Base-by-base conservation (phyloP, 2,888 invertebrate species). In the Chalcosyrphus nemorum region DNA sequence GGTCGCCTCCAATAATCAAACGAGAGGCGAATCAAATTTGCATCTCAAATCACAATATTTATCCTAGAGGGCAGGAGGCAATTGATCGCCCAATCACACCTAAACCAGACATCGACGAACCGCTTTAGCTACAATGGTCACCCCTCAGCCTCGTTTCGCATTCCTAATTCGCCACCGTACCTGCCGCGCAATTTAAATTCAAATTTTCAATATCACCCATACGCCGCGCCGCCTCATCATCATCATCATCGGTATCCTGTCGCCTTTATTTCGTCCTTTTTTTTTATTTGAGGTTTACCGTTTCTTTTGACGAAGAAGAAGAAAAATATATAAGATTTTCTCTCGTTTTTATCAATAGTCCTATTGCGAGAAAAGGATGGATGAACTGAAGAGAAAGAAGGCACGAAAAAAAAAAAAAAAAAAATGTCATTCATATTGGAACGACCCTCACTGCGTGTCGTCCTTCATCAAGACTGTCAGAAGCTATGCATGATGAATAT, bases 401-500 rank as follows among this genome's bases (percentile, higher is more conserved):
- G 38, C 17, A 19, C 17, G 15, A 19, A 45, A 19, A 45, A 45
- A 17, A 15, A n/a, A 32, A 11, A 7, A 27, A 17, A 56, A 57
- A 50, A 57, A 71, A 35, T 47, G 57, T 32, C 74, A 74, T 54
- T 38, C 52, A 57, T 19, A 35, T 32, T 27, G 35, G 13, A 13
- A 50, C 75, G 15, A 19, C 50, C 47, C 50, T n/a, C 21, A 11
- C 17, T 47, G 56, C 43, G 41, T 77, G 63, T 65, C 47, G 71
- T 71, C 78, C 78, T 78, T 78, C 71, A 65, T 71, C 71, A 71
- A 35, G 57, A 19, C 78, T 78, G 80, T 80, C 74, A 61, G 45
- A 45, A 70, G 68, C 61, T 70, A 70, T 77, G 70, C 70, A 59
- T 74, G 74, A 74, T 77, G 77, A 77, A 77, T 77, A 77, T 54